Conservation (phyloP, 2,797 vertebrate species). For the Gambusia yucatana region DNA sequence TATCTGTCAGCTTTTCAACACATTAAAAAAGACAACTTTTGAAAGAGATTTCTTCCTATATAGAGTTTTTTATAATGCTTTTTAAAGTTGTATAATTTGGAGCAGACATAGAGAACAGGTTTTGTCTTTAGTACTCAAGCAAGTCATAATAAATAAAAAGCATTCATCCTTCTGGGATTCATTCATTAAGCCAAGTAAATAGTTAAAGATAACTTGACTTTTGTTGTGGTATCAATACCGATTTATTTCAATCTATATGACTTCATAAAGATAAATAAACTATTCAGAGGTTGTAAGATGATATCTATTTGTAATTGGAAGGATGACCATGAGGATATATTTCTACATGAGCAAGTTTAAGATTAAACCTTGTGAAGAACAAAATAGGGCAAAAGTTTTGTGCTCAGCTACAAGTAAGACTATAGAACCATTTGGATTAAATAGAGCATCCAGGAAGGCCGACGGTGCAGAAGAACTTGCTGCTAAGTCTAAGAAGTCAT, state of each 20-base stretch:
- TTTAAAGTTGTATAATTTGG: neutral
- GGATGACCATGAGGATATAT: neutral
- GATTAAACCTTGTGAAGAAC: neutral
- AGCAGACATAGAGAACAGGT: neutral
- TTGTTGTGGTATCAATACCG: slow-evolving; percentile 1
- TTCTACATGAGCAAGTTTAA: neutral
- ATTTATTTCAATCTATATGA: neutral
- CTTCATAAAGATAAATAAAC: neutral
- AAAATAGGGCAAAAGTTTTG: neutral
- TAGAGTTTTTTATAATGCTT: neutral
- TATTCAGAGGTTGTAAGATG: no score
- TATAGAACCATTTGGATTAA: neutral
- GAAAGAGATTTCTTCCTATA: neutral
- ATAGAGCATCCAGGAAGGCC: neutral
- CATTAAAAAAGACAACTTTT: neutral
- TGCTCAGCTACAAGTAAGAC: neutral
- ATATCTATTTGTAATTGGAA: neutral
- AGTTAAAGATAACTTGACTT: slow-evolving; percentile 1
- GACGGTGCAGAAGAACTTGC: neutral
- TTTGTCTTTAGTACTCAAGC: neutral
- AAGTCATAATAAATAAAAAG: slow-evolving; percentile 13
- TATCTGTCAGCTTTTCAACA: neutral
- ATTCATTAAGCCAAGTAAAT: slow-evolving; percentile 1
- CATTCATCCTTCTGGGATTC: neutral
- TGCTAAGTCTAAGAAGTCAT: neutral